Conservation (phyloP, 2,797 vertebrate genomes). For the Babyrousa celebensis region DNA sequence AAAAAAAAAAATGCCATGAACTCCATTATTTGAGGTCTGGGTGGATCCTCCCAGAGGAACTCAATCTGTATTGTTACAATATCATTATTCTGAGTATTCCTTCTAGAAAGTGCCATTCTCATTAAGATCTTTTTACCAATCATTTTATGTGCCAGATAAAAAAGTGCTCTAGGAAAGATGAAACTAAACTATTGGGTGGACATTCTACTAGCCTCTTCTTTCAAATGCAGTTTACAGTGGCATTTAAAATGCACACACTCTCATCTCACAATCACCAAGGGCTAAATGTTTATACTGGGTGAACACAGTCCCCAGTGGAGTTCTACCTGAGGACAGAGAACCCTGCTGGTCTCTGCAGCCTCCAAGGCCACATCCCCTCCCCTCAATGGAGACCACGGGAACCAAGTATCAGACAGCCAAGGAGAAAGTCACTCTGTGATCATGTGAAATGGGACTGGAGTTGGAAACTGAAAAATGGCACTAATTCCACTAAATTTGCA, state of each 20-base stretch:
- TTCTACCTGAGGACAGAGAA: not conserved
- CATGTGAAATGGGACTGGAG: not conserved
- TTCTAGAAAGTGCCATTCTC: constrained; percentile 22
- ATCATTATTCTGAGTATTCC: constrained; percentile 13
- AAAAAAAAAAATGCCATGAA: not conserved
- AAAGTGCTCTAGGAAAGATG: constrained; percentile 43
- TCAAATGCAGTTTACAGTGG: not conserved
- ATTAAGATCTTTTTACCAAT: constrained; percentile 57
- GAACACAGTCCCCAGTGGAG: constrained; percentile 14
- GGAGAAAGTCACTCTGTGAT: not conserved
- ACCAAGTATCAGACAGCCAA: not conserved
- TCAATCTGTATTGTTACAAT: not conserved
- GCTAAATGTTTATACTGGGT: not conserved
- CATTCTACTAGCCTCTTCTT: not conserved
- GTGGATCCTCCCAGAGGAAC: constrained; percentile 40
- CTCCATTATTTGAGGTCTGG: constrained; percentile 51
- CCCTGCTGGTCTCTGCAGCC: not conserved
- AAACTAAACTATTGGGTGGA: not conserved
- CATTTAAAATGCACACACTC: constrained; percentile 39
- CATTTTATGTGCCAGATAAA: constrained; percentile 9
- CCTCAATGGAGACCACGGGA: not conserved
- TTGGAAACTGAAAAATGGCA: constrained; percentile 13
- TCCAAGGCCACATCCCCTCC: not conserved
- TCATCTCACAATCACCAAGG: not conserved
- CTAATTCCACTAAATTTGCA: constrained; percentile 41